Evolutionary conservation across 2,797 vertebrate genomes (phyloP).

Genomic region (Emys orbicularis): DNA sequence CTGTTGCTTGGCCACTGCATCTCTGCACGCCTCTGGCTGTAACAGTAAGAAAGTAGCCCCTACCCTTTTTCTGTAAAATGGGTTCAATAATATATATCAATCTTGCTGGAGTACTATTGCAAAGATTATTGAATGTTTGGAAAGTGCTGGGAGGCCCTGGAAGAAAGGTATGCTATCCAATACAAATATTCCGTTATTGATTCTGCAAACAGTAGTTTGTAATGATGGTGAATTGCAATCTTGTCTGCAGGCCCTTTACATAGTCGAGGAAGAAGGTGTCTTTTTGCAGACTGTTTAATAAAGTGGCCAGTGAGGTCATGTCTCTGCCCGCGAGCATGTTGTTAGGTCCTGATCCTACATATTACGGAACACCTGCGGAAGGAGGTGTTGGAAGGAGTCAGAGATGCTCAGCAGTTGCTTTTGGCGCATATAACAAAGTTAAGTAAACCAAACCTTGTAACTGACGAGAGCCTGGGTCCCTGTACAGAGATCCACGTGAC

Average conservation of each 20-base stretch:
- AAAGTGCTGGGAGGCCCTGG: not conserved
- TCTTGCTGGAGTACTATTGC: not conserved
- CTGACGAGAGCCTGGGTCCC: not conserved
- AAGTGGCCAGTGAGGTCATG: too few species aligned
- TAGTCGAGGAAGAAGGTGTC: not conserved
- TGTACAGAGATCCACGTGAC: constrained; percentile 13
- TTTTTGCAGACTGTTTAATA: not conserved
- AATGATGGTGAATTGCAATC: not conserved
- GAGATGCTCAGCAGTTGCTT: not conserved
- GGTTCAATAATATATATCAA: not conserved
- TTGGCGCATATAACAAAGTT: not conserved
- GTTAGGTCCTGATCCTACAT: too few species aligned
- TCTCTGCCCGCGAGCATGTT: too few species aligned
- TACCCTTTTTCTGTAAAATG: not conserved
- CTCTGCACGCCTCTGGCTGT: not conserved
- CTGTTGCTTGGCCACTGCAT: not conserved
- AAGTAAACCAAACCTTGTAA: not conserved
- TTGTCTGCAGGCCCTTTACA: not conserved
- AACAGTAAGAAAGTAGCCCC: not conserved
- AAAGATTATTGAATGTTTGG: not conserved
- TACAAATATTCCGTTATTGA: not conserved
- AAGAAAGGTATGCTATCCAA: not conserved
- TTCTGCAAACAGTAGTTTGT: not conserved
- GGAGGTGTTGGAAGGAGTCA: too few species aligned
- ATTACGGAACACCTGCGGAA: too few species aligned